Evolutionary conservation across 1,140 invertebrate species (phyloP).

Genomic region (Drosophila sulfurigaster): DNA sequence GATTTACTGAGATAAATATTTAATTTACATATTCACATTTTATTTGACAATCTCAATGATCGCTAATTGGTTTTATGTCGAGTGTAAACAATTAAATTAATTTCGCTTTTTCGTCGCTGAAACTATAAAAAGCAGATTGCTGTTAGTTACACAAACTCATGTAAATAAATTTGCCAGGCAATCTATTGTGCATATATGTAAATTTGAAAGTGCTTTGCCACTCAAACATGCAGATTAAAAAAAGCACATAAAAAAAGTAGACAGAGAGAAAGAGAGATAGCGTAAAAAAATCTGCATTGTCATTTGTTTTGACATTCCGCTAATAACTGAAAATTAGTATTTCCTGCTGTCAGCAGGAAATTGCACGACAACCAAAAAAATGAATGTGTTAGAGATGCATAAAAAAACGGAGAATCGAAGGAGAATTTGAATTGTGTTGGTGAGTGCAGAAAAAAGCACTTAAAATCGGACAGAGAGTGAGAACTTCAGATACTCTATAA

Average conservation of each 20-base stretch:
- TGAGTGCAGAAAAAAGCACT: background rate
- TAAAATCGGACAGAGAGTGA: background rate
- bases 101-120: background rate
- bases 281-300: constrained; percentile 48
- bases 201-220: background rate
- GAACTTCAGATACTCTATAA: background rate
- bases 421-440: background rate
- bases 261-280: background rate
- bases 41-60: too few species aligned
- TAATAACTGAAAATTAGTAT: constrained; percentile 77
- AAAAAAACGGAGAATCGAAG: constrained; percentile 14
- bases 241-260: constrained; percentile 9
- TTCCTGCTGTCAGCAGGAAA: constrained; percentile 46
- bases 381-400: background rate
- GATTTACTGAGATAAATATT: background rate
- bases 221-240: constrained; percentile 23
- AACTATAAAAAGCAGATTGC: background rate
- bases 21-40: background rate
- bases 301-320: constrained; percentile 76
- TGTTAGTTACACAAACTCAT: background rate
- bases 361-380: constrained; percentile 20
- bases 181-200: background rate
- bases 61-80: too few species aligned
- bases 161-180: background rate
- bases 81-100: background rate